Evolutionary conservation across 2,797 vertebrate species (phyloP), one percentile per base, ranked within the genome.

Genomic region (Gouania willdenowi): DNA sequence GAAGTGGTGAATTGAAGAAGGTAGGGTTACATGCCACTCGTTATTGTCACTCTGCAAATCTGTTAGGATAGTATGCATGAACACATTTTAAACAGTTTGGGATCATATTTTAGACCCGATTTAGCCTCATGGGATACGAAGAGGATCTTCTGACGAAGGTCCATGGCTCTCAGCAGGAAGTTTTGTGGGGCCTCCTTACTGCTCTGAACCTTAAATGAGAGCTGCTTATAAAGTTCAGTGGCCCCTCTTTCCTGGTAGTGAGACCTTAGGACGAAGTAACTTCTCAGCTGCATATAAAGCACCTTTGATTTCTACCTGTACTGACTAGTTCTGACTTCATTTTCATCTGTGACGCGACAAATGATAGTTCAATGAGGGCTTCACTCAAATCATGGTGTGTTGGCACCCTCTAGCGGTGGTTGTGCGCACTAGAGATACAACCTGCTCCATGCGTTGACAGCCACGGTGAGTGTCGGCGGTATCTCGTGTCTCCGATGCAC

Each of bases 61-160:
- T 4, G 13, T 50, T 1, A 41, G 12, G 1, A 51, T 1, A 4
- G 32, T 52, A 32, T 52, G 48, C 1, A 43, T 4, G 2, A 14
- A 30, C 26, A 42, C 24, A 1, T 3, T 7, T 9, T 41, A 30
- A 0, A 51, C 14, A 36, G 1, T 4, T 1, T 14, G n/a, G 25
- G 48, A 4, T 51, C 38, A 16, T 36, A 42, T 6, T 29, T 19
- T 2, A 51, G 12, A 3, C 26, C 26, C 8, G 26, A 52, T 4
- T 43, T 25, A 3, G 25, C 24, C 12, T 50, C 20, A 14, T 63
- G 52, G 3, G 34, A 65, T 0, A 29, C 18, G 36, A 53, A 47
- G 6, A 52, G 3, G 4, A 52, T 18, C 17, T 60, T 47, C 8
- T 50, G 22, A 5, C 18, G 32, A 2, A 48, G 4, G 14, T 48